phyloP scores from a whole-genome alignment of 1,140 invertebrate genomes.

The Littorina saxatilis region DNA sequence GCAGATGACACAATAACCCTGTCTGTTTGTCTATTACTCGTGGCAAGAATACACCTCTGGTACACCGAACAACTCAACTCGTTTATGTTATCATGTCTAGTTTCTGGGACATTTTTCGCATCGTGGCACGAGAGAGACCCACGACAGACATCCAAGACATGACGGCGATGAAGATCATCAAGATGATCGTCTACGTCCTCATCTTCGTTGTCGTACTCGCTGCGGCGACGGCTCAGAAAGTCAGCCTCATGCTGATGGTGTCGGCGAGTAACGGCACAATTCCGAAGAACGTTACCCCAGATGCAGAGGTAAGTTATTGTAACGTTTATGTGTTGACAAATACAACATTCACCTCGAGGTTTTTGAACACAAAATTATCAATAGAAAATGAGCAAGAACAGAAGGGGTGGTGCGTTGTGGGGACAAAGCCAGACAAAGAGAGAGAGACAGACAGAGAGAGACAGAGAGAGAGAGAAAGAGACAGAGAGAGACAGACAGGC shows the following conservation, averaged over 20 bases:
- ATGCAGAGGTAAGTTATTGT: no score
- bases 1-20: no score
- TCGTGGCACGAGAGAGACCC: constrained; percentile 52
- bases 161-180: constrained; percentile 50
- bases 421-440: neutral
- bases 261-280: neutral
- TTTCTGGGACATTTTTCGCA: constrained; percentile 63
- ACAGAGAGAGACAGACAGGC: no score
- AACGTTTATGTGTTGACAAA: no score
- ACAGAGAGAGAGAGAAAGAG: constrained; percentile 29
- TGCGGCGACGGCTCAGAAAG: constrained; percentile 49
- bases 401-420: neutral
- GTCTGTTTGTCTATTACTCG: no score
- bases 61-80: no score
- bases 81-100: constrained; percentile 30
- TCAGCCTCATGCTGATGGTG: constrained; percentile 47
- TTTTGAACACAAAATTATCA: neutral
- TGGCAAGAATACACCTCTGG: no score
- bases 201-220: constrained; percentile 52
- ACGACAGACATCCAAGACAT: constrained; percentile 44
- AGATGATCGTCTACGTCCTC: constrained; percentile 55
- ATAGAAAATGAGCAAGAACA: neutral
- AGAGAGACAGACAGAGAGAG: constrained; percentile 4
- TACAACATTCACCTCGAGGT: no score
- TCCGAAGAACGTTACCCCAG: no score